phyloP scores from a whole-genome alignment of 2,888 invertebrate species.

The Mimas tiliae region DNA sequence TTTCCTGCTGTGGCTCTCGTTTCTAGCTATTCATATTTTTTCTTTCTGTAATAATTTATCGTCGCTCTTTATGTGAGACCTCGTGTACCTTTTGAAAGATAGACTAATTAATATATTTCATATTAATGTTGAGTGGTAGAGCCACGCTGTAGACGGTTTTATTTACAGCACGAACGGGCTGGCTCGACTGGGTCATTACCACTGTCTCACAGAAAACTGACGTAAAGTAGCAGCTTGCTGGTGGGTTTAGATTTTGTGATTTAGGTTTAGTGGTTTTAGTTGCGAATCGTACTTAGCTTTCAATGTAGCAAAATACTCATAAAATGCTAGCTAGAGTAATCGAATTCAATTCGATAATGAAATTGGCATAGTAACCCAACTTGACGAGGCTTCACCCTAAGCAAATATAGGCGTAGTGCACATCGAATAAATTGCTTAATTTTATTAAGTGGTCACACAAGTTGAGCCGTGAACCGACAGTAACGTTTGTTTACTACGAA shows the following conservation, averaged over 20 bases:
- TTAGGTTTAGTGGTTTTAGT: no score
- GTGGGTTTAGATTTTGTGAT: no score
- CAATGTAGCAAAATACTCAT: background rate
- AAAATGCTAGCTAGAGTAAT: background rate
- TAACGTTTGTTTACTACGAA: slow-evolving; percentile 60
- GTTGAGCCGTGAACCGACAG: slow-evolving; percentile 41
- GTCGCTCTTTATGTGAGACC: no score
- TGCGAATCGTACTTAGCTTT: background rate
- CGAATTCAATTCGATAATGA: slow-evolving; percentile 53
- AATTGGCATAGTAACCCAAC: slow-evolving; percentile 44
- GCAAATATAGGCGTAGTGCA: slow-evolving; percentile 67
- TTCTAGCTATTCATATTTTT: background rate
- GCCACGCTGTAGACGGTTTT: no score
- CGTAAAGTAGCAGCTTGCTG: no score
- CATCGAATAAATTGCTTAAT: slow-evolving; percentile 80
- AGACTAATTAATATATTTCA: no score
- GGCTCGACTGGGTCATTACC: no score
- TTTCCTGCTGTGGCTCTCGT: background rate
- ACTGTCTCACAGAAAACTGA: no score
- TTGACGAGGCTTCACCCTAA: slow-evolving; percentile 59
- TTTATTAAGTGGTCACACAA: slow-evolving; percentile 76
- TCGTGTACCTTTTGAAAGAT: no score
- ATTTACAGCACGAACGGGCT: no score
- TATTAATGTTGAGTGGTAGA: no score
- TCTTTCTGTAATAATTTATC: background rate